phyloP scores from a whole-genome alignment of 2,888 invertebrate species.

The Mesorhabditis spiculigera region DNA sequence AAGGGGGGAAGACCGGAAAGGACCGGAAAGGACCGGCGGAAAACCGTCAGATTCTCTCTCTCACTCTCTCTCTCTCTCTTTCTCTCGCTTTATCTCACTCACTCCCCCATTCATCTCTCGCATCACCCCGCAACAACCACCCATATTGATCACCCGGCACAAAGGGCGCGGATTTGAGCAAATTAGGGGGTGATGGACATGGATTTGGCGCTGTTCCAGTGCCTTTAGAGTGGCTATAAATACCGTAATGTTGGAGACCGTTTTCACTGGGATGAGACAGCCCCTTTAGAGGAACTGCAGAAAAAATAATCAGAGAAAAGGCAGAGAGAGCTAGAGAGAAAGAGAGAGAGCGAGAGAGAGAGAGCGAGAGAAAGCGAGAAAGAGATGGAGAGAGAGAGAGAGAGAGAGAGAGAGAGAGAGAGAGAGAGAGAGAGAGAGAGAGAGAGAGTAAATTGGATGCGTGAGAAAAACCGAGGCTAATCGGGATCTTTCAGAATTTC shows the following conservation, averaged over 20 bases:
- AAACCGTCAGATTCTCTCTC: slow-evolving; percentile 11
- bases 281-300: neutral
- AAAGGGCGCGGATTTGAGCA: too few species aligned
- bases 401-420: slow-evolving; percentile 10
- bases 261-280: too few species aligned
- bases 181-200: too few species aligned
- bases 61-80: slow-evolving; percentile 11
- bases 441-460: slow-evolving; percentile 16
- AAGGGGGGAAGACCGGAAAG: too few species aligned
- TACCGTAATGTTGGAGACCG: too few species aligned
- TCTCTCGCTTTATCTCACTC: neutral
- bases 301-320: slow-evolving; percentile 10
- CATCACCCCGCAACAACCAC: too few species aligned
- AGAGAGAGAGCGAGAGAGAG: slow-evolving; percentile 11
- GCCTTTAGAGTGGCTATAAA: too few species aligned
- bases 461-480: too few species aligned
- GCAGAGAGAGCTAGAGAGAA: slow-evolving; percentile 17
- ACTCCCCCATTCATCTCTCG: slow-evolving; percentile 5
- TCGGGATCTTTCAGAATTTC: too few species aligned
- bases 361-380: neutral
- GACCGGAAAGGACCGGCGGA: too few species aligned
- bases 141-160: too few species aligned
- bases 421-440: slow-evolving; percentile 17
- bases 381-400: neutral
- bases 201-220: too few species aligned